Evolutionary conservation across 2,113 vertebrate genomes (phyloP).

Genomic region (Neodontobutis hainanensis): DNA sequence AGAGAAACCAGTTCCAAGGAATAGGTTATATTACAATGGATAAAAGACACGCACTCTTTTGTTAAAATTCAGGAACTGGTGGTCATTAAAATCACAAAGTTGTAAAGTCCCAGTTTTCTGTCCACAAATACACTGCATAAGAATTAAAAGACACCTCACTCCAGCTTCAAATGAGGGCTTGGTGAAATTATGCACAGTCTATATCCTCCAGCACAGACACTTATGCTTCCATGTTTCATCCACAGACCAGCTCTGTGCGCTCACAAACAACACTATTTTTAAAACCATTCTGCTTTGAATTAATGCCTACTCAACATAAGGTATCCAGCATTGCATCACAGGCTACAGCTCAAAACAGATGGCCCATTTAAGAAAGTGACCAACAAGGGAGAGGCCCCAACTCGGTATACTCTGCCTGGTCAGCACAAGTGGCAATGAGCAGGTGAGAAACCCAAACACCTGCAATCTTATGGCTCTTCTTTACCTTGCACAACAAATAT

Average conservation of each 20-base stretch:
- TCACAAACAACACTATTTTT: conserved; percentile 7
- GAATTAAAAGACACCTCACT: neutral
- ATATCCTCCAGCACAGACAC: conserved; percentile 20
- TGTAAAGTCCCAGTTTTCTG: neutral
- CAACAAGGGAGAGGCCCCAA: neutral
- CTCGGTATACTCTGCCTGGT: neutral
- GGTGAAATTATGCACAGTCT: neutral
- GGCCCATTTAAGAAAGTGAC: neutral
- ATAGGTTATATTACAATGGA: neutral
- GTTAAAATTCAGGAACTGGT: neutral
- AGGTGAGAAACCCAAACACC: neutral
- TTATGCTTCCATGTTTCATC: conserved; percentile 4
- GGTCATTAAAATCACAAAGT: conserved; percentile 15
- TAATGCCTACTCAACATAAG: neutral
- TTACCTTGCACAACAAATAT: neutral
- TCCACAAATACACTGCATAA: neutral
- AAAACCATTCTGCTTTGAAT: neutral
- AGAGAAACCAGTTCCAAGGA: neutral
- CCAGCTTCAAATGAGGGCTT: neutral
- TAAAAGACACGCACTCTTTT: neutral
- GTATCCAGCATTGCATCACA: neutral
- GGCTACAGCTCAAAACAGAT: neutral
- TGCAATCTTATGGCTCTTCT: neutral
- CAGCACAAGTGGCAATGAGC: neutral
- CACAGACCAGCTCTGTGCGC: conserved; percentile 1